Percentiles rank a stretch among this genome's conserved stretches.
phyloP scores from a whole-genome alignment of 2,113 vertebrate species.

The Elaphurus davidianus region DNA sequence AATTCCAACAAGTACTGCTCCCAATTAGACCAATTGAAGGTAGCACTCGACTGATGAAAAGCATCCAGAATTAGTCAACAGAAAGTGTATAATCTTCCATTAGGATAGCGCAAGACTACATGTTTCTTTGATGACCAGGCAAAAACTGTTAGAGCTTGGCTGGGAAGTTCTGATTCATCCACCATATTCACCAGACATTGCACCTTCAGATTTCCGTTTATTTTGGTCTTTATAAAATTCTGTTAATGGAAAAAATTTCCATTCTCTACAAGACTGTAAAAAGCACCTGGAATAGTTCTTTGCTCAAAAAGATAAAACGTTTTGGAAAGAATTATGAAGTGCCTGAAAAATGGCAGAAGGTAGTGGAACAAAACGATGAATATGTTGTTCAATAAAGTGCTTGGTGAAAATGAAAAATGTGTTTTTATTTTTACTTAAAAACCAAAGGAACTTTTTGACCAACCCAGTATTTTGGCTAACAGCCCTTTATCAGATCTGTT shows the following conservation, averaged over 20 bases:
- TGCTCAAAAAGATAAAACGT: background rate
- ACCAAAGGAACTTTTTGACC: background rate
- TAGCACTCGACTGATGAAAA: background rate
- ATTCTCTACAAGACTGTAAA: background rate
- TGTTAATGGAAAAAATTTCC: background rate
- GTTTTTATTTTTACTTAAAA: background rate
- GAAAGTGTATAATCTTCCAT: background rate
- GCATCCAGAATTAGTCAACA: background rate
- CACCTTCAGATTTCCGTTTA: background rate
- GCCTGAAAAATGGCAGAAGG: background rate
- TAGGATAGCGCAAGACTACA: background rate
- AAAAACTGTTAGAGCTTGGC: background rate
- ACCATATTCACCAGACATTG: background rate
- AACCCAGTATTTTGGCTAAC: background rate
- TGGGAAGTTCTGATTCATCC: background rate
- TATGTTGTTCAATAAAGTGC: background rate
- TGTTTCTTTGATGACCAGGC: background rate
- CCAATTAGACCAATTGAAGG: background rate
- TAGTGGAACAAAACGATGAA: background rate
- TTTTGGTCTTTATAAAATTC: background rate
- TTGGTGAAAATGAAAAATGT: background rate
- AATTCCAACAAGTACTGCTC: background rate
- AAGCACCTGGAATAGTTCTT: background rate
- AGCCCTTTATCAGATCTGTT: background rate
- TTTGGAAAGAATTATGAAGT: background rate